Percentiles rank a stretch among this genome's conserved stretches.
Evolutionary conservation across 2,797 vertebrate genomes (phyloP).

Genomic region (Alcedo atthis): DNA sequence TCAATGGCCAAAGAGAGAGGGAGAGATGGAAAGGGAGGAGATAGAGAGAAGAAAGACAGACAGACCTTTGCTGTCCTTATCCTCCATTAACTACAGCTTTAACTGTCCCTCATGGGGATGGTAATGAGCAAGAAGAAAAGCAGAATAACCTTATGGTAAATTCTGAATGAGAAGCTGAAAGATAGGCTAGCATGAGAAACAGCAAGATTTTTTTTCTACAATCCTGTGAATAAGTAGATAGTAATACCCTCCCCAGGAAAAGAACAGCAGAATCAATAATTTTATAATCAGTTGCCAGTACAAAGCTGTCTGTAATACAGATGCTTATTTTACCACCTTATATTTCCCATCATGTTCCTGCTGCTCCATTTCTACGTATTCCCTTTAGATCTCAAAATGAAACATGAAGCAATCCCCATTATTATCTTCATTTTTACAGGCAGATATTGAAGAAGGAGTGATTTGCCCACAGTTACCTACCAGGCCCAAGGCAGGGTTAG

Average conservation of each 20-base stretch:
- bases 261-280: slow-evolving; percentile 52
- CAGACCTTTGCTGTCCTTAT: slow-evolving; percentile 73
- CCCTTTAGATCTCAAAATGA: slow-evolving; percentile 1
- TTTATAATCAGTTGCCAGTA: slow-evolving; percentile 1
- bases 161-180: slow-evolving; percentile 31
- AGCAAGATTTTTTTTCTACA: slow-evolving; percentile 27
- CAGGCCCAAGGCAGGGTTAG: background rate
- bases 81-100: slow-evolving; percentile 75
- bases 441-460: background rate
- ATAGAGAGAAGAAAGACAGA: slow-evolving; percentile 59
- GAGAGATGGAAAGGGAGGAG: slow-evolving; percentile 77
- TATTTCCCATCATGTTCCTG: slow-evolving; percentile 3
- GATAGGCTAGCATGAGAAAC: slow-evolving; percentile 10
- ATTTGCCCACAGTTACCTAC: slow-evolving; percentile 13
- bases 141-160: slow-evolving; percentile 53
- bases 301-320: slow-evolving; percentile 21
- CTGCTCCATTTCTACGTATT: background rate
- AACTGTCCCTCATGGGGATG: slow-evolving; percentile 60
- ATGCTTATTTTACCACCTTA: slow-evolving; percentile 19
- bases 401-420: slow-evolving; percentile 1
- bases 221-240: slow-evolving; percentile 34
- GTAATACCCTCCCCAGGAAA: slow-evolving; percentile 25
- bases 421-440: background rate
- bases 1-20: slow-evolving; percentile 78
- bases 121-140: slow-evolving; percentile 55